Percentiles rank a stretch among this genome's conserved stretches.
These are phyloP conservation scores for Chrosomus eos DNA, from an alignment of 2,797 vertebrate genomes.

Conservation along the genomic window DNA sequence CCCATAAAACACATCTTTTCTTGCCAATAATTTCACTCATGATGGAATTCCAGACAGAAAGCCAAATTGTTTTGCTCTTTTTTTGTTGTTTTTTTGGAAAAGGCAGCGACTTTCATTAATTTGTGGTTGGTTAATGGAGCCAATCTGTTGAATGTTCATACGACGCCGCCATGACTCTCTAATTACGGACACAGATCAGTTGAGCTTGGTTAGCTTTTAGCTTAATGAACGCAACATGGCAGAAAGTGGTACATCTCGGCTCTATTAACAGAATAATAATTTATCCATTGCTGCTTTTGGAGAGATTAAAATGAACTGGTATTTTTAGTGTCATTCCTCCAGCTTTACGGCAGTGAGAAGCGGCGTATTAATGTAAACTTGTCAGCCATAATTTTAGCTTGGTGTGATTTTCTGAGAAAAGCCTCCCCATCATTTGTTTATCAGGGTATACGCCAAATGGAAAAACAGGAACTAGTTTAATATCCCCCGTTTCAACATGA, in stretches of 20 bases:
- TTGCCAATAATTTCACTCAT: constrained; percentile 44
- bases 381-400: not conserved
- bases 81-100: constrained; percentile 22
- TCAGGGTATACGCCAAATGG: constrained; percentile 1
- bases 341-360: not conserved
- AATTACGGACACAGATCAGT: constrained; percentile 52
- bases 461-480: constrained; percentile 20
- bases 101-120: constrained; percentile 56
- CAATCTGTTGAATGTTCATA: constrained; percentile 54
- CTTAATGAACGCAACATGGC: constrained; percentile 76
- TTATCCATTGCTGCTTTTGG: constrained; percentile 75
- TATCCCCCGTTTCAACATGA: not conserved
- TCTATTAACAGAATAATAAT: constrained; percentile 74
- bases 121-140: constrained; percentile 58
- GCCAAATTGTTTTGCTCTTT: constrained; percentile 23
- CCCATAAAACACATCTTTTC: constrained; percentile 32
- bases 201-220: constrained; percentile 56
- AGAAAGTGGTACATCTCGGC: constrained; percentile 49
- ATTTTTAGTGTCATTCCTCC: not conserved
- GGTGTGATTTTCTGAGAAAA: constrained; percentile 12
- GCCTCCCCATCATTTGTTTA: constrained; percentile 1
- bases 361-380: not conserved
- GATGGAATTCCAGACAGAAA: constrained; percentile 40
- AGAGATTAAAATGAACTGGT: constrained; percentile 78
- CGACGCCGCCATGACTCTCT: constrained; percentile 44